Evolutionary conservation across 2,888 invertebrate genomes (phyloP).

Genomic region (Orchesellides sinensis): DNA sequence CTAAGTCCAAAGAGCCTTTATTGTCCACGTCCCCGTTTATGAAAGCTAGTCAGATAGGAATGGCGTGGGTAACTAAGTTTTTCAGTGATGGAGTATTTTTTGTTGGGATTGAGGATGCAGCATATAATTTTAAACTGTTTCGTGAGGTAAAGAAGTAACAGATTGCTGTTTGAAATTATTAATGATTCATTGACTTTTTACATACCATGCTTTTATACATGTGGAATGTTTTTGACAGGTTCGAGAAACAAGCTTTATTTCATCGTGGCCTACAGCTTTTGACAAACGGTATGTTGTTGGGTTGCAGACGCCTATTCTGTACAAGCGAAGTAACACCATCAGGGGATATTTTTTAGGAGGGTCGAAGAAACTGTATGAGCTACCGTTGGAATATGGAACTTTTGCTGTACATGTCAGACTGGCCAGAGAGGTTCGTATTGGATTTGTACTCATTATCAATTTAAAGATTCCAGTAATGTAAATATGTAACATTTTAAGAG

Average conservation of each 20-base stretch:
- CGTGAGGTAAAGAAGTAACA: constrained; percentile 16
- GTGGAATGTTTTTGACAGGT: not conserved
- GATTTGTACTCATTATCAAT: not conserved
- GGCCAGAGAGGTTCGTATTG: not conserved
- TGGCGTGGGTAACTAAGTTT: constrained; percentile 26
- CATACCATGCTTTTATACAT: too few species aligned
- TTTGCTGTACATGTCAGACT: constrained; percentile 19
- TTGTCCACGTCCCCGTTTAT: not conserved
- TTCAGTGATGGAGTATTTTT: constrained; percentile 9
- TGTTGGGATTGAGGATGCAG: constrained; percentile 13
- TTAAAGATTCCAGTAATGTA: too few species aligned
- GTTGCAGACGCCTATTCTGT: not conserved
- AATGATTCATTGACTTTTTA: too few species aligned
- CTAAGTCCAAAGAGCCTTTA: not conserved
- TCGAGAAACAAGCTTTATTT: constrained; percentile 16
- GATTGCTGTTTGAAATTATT: not conserved
- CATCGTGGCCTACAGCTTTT: constrained; percentile 40
- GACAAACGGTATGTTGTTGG: constrained; percentile 4
- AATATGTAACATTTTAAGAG: too few species aligned
- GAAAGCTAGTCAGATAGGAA: constrained; percentile 3
- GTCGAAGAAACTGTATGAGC: not conserved
- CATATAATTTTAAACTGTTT: constrained; percentile 29
- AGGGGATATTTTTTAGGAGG: constrained; percentile 39
- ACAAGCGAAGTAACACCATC: too few species aligned
- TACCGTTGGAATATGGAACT: constrained; percentile 17